Evolutionary conservation across 1,140 invertebrate genomes (phyloP).

Genomic region (Procambarus virginalis): DNA sequence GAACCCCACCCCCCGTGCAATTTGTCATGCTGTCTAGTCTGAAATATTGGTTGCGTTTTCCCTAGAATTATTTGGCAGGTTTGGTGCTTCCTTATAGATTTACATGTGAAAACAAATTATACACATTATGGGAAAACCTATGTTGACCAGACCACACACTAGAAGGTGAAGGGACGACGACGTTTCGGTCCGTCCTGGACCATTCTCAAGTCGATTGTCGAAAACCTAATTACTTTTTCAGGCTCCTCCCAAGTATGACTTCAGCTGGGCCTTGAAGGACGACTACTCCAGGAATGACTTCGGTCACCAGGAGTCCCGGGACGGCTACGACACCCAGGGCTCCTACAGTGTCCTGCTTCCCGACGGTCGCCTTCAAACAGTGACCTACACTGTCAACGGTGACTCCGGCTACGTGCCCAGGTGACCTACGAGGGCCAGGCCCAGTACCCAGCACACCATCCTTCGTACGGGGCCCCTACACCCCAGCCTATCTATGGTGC

Average conservation of each 20-base stretch:
- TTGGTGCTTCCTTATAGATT: too few relatives aligned
- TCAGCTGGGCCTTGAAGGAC: slow-evolving; percentile 87
- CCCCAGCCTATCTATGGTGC: too few relatives aligned
- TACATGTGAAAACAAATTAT: neutral
- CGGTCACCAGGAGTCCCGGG: slow-evolving; percentile 86
- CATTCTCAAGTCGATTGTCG: too few relatives aligned
- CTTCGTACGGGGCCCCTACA: neutral
- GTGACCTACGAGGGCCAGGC: slow-evolving; percentile 62
- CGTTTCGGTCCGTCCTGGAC: too few relatives aligned
- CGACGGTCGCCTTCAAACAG: slow-evolving; percentile 77
- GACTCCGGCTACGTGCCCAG: slow-evolving; percentile 71
- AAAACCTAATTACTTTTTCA: neutral
- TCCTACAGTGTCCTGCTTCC: slow-evolving; percentile 87
- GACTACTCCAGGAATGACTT: slow-evolving; percentile 84
- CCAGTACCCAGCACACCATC: neutral
- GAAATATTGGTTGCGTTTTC: too few relatives aligned
- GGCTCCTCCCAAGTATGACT: slow-evolving; percentile 83
- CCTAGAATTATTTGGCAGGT: too few relatives aligned
- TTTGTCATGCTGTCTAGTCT: too few relatives aligned
- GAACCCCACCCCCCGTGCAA: too few relatives aligned
- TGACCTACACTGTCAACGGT: slow-evolving; percentile 83
- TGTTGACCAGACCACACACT: neutral
- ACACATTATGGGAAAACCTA: neutral
- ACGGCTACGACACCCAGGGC: slow-evolving; percentile 85
- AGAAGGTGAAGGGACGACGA: too few relatives aligned